Evolutionary conservation across 2,797 vertebrate species (phyloP).

Genomic region (Rhodeus uyekii): DNA sequence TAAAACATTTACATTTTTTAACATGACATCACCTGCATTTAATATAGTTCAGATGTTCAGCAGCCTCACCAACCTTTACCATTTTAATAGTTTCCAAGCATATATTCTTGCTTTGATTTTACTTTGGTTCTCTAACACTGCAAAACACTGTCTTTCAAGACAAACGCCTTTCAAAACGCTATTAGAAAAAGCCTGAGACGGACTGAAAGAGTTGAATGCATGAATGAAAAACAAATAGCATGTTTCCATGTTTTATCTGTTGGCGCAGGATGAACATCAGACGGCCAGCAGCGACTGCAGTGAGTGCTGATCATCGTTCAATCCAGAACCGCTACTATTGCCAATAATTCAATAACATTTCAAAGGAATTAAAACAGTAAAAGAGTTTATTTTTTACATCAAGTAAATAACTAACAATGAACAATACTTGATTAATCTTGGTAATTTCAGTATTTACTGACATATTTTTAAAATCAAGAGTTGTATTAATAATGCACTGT

Average conservation of each 20-base stretch:
- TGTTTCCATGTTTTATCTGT: neutral
- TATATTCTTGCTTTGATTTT: neutral
- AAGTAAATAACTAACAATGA: no score
- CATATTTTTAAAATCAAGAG: no score
- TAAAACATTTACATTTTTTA: no score
- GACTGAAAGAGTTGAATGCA: neutral
- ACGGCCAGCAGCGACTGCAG: slow-evolving; percentile 49
- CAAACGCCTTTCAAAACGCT: neutral
- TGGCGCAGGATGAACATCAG: slow-evolving; percentile 57
- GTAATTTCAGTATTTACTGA: neutral
- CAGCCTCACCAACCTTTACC: neutral
- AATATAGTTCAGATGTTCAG: neutral
- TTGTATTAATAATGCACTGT: no score
- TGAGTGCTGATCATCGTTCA: slow-evolving; percentile 61
- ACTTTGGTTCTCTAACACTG: neutral
- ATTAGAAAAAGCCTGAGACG: no score
- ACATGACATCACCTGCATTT: no score
- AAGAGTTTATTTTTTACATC: no score
- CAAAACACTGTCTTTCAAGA: no score
- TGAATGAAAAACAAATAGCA: neutral
- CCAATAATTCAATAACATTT: neutral
- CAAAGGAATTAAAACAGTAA: no score
- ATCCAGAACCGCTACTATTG: neutral
- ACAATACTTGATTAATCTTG: no score
- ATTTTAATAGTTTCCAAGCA: neutral